Base-by-base conservation (phyloP, 2,888 invertebrate species). In the Hybos culiciformis region DNA sequence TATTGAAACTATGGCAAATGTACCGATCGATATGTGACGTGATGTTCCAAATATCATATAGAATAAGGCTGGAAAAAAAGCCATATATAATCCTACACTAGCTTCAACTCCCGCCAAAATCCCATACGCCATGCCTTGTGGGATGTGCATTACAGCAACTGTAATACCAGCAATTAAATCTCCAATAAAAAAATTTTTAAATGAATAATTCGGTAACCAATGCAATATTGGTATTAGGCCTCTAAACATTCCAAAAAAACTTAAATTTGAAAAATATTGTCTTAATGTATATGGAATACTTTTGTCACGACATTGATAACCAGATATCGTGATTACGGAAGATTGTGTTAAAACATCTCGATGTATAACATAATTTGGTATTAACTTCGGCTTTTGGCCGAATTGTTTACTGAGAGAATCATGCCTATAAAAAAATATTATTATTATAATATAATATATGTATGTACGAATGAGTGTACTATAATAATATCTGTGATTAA, bases 1-100 rank as follows among this genome's bases (percentile, higher is more conserved):
- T 57, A 91, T 70, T 61, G 84, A 83, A 29, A 85, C 74, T 9
- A 91, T 80, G 24, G 90, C 87, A 67, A 83, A 83, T 1, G 82
- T 80, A 42, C 82, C 90, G 60, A 88, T 79, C 2, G 88, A 88
- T 43, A 84, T 77, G 58, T 91, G 90, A 49, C 75, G 74, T 1
- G 88, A 87, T 3, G 88, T 85, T 43, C 88, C 88, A 51, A 90
- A 74, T 49, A 87, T 61, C 57, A 82, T 74, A 62, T 91, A 92
- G 21, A 87, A 68, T 33, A 88, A 66, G 6, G 83, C 83, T 5
- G 90, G 86, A 62, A 90, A 87, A 58, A 91, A 85, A 2, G 86
- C 88, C 72, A 85, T 84, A 58, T 85, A 86, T 21, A 81, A 71
- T 5, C 81, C 81, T 34, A 74, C 70, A 15, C 78, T 74, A 1